A percentile compares a stretch with the other conserved stretches of the same genome.
phyloP scores from a whole-genome alignment of 23 tunicate genomes.

The Phallusia fumigata region DNA sequence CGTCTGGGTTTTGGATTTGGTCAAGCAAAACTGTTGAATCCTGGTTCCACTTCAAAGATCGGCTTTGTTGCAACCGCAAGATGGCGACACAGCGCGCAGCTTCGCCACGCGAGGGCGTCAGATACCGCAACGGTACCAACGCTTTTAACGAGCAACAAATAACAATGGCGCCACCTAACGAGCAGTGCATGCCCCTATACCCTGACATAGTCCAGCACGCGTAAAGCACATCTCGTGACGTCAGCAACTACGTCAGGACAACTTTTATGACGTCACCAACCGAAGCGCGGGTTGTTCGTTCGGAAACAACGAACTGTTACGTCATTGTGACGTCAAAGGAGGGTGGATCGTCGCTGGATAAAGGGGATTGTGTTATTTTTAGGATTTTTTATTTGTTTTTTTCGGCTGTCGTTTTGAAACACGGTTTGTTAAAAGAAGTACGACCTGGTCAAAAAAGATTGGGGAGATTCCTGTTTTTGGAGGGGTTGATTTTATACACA shows the following conservation, averaged over 20 bases:
- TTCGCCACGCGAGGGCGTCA: not conserved
- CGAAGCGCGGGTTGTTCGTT: no score
- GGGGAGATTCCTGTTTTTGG: no score
- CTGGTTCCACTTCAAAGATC: slow-evolving; percentile 64
- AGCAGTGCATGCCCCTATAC: not conserved
- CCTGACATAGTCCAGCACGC: not conserved
- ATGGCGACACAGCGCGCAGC: slow-evolving; percentile 4
- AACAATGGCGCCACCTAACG: not conserved
- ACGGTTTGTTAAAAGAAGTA: no score
- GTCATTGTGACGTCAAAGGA: slow-evolving; percentile 5
- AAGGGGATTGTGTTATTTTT: no score
- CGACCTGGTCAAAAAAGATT: no score
- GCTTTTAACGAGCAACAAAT: not conserved
- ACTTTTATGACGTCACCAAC: no score
- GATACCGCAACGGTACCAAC: not conserved
- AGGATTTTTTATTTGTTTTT: no score
- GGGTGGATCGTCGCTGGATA: no score
- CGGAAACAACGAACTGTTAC: not conserved
- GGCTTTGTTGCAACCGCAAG: slow-evolving; percentile 30
- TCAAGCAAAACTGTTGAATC: slow-evolving; percentile 86
- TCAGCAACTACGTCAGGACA: not conserved
- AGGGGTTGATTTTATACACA: no score
- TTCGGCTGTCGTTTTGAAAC: no score
- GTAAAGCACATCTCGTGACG: not conserved
- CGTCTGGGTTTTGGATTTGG: slow-evolving; percentile 97